These are phyloP conservation scores for Arctia plantaginis DNA, from an alignment of 2,888 invertebrate genomes.

Conservation along the genomic window DNA sequence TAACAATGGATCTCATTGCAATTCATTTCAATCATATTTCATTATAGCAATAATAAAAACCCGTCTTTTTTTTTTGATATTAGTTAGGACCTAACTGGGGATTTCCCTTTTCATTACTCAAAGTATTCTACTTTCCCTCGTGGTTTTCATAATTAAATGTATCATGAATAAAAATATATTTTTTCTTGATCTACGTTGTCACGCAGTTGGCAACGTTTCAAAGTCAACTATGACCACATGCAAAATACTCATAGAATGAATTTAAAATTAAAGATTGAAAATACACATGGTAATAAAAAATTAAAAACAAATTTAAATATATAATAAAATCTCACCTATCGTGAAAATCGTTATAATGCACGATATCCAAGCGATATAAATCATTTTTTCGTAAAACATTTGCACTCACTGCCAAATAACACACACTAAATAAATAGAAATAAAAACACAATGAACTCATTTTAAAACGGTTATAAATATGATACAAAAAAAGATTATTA, in stretches of 20 bases:
- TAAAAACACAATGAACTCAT: slow-evolving; percentile 34
- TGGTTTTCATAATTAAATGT: background rate
- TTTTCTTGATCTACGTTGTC: slow-evolving; percentile 2
- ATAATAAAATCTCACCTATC: slow-evolving; percentile 71
- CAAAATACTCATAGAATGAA: background rate
- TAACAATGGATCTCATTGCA: too few relatives aligned
- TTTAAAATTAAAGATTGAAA: slow-evolving; percentile 5
- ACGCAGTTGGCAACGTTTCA: slow-evolving; percentile 19
- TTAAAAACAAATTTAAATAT: slow-evolving; percentile 2
- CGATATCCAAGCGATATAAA: slow-evolving; percentile 82
- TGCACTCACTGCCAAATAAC: slow-evolving; percentile 49
- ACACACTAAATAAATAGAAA: slow-evolving; percentile 45
- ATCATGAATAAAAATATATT: slow-evolving; percentile 17
- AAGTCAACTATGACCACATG: background rate
- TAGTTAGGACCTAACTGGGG: background rate
- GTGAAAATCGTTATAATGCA: slow-evolving; percentile 86
- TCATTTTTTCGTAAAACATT: slow-evolving; percentile 56
- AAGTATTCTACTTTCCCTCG: background rate
- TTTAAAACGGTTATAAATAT: slow-evolving; percentile 18
- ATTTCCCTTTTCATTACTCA: background rate
- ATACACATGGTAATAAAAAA: background rate
- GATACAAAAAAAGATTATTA: slow-evolving; percentile 10
- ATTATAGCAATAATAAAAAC: too few relatives aligned
- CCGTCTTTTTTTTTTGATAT: too few relatives aligned
- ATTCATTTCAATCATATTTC: too few relatives aligned